Base-by-base conservation (phyloP, 1,140 invertebrate species). In the Globodera rostochiensis region DNA sequence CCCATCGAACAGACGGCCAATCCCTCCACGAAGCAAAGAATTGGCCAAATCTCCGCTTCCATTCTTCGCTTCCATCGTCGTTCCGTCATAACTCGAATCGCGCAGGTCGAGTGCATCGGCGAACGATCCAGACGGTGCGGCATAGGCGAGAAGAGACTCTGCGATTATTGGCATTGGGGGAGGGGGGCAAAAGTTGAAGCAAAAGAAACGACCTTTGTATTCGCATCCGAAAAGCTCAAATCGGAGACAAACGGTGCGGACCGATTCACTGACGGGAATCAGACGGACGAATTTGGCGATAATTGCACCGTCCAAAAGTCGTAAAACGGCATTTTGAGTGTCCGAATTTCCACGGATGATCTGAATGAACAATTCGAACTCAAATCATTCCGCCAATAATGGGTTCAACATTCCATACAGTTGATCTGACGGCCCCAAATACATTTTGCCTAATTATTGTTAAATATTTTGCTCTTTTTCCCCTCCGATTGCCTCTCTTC, bases 21-120 rank as follows among this genome's bases (percentile, higher is more conserved):
- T 91, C 25, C 95, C 95, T 70, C 93, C 92, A 19, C 92, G 91
- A 77, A 95, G 92, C 86, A 92, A 92, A 36, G 91, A 92, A 84
- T 93, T 92, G 92, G 94, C 94, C 21, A 21, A 46, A 7, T 47
- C 25, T n/a, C 6, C 46, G 49, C 69, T 66, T 36, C 66, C 66
- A 78, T 36, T 36, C 36, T 21, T 69, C n/a, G 13, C 49, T 53
- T 15, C 49, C 7, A 3, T 9, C 78, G 93, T 92, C 64, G 89
- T 87, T 3, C 96, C 96, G 90, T 98, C 96, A 91, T 97, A 98
- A 60, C 94, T 94, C 84, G 94, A 93, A 90, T 98, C 96, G 81
- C 94, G 94, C 67, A 97, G 93, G 90, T 96, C 94, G 85, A 95
- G 93, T 74, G 92, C 93, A 74, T 94, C 91, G 79, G 92, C 92